phyloP scores from a whole-genome alignment of 2,113 vertebrate species.

The human region DNA sequence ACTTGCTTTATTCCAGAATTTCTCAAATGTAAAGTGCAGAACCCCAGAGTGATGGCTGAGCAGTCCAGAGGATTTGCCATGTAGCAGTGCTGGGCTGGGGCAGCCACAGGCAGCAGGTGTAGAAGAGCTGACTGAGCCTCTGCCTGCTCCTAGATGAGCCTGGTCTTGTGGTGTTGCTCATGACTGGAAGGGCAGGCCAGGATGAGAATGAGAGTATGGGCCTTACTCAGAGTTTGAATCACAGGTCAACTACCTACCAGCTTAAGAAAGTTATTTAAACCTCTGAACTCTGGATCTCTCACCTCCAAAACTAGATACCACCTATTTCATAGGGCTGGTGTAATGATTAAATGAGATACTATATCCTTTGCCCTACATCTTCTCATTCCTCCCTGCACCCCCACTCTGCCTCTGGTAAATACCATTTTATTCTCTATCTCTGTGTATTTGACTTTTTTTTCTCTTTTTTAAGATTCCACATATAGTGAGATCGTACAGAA shows the following conservation, averaged over 20 bases:
- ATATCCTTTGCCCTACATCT: not conserved
- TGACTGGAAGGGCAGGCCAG: not conserved
- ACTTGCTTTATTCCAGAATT: not conserved
- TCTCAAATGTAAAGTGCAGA: not conserved
- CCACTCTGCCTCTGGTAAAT: not conserved
- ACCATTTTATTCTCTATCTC: not conserved
- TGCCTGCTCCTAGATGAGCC: not conserved
- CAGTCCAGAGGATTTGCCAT: too few species aligned
- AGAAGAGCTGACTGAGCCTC: not conserved
- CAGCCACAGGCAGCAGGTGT: accelerated
- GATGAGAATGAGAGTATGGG: accelerated
- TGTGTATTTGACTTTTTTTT: not conserved
- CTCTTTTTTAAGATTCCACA: not conserved
- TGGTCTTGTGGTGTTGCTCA: accelerated
- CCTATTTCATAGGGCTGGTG: not conserved
- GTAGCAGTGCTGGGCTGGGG: accelerated
- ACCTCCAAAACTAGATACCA: not conserved
- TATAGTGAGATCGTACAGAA: not conserved
- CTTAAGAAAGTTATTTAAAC: not conserved
- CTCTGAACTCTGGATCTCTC: not conserved
- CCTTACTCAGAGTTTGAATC: not conserved
- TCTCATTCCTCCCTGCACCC: too few species aligned
- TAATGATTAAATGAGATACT: not conserved
- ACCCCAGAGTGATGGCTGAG: not conserved
- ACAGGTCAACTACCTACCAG: not conserved